Evolutionary conservation across 2,797 vertebrate genomes (phyloP), one percentile per base, ranked within the genome.

Genomic region (Distichodus sexfasciatus): DNA sequence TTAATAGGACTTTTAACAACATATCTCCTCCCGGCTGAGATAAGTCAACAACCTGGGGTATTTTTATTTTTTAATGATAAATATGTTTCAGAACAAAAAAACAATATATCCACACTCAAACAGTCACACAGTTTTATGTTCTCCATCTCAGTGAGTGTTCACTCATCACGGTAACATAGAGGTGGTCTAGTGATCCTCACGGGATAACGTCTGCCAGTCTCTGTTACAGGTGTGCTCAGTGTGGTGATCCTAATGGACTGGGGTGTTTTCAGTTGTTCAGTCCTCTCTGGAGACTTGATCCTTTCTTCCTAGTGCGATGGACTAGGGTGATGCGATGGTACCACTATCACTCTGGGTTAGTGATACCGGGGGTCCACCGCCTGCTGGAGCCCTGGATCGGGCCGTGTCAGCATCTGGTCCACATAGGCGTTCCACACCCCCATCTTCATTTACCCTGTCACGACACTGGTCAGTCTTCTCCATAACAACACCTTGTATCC

Each of bases 391-490:
- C 4, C 57, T 21, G 57, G 4, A 8, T 59, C 35, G 4, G 55
- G 19, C 12, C 36, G 55, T 2, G 35, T 59, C 55, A 59, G 55
- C 44, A 50, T 48, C 14, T 64, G 61, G 61, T 64, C 61, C 61
- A 64, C 61, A 50, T 64, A 44, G 15, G 24, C 26, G 23, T 66
- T 66, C 64, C 48, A 66, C 48, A 66, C 64, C 46, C 64, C 31
- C 43, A n/a, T n/a, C n/a, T n/a, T 54, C 64, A 66, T 66, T 54
- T 54, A 66, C 15, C 48, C 55, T 54, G 21, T 55, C n/a, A 66
- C 28, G 33, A 66, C 64, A 66, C 64, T 24, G 63, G 50, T 66
- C 64, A 12, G 31, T 66, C 46, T 54, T 50, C 6, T 54, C 48
- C 48, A 40, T 38, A 1, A 66, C 64, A 4, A 54, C 23, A 41